Conservation (phyloP, 2,113 vertebrate genomes). For the Corythaeola cristata region DNA sequence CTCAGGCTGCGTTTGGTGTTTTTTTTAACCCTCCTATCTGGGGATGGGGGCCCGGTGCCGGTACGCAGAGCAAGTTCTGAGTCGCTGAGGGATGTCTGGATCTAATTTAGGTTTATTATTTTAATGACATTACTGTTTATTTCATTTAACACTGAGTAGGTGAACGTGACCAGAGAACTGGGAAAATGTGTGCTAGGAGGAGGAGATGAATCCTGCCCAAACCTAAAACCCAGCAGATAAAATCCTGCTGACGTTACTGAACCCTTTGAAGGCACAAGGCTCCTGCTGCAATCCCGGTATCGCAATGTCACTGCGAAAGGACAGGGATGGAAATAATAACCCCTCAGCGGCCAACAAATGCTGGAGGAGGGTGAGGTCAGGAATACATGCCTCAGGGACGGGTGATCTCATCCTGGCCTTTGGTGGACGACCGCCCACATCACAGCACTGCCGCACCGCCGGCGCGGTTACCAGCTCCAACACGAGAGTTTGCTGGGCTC, state of each 20-base stretch:
- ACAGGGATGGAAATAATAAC: constrained; percentile 58
- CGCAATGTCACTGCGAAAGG: constrained; percentile 36
- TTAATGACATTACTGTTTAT: constrained; percentile 58
- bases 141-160: constrained; percentile 36
- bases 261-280: constrained; percentile 20
- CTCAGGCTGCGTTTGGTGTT: background rate
- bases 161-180: constrained; percentile 5
- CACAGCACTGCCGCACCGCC: background rate
- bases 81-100: background rate
- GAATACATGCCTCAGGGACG: constrained; percentile 30
- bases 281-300: constrained; percentile 39
- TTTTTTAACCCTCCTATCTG: background rate
- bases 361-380: constrained; percentile 64
- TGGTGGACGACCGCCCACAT: constrained; percentile 23
- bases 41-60: background rate
- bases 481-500: background rate
- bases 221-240: constrained; percentile 40
- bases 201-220: constrained; percentile 21
- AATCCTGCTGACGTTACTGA: constrained; percentile 28
- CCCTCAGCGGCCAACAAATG: constrained; percentile 31
- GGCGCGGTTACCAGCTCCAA: background rate
- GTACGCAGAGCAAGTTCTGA: background rate
- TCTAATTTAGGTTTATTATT: constrained; percentile 55
- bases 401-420: constrained; percentile 63
- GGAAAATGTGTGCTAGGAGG: background rate